Conservation (phyloP, 2,888 invertebrate species). For the Eledona agricola region DNA sequence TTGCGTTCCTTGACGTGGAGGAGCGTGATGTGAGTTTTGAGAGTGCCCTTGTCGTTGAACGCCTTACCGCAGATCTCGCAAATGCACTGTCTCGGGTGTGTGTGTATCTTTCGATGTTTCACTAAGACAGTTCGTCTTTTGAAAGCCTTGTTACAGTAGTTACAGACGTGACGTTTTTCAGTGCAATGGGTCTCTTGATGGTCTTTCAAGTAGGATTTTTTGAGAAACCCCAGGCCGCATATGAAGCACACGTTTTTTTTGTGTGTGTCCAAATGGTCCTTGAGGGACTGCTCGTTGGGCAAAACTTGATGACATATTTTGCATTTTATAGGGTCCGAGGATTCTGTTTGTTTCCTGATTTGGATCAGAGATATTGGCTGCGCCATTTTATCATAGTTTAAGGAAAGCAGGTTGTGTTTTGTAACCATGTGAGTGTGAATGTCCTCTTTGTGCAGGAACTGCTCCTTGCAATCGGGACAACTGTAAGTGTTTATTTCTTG, state of each 20-base stretch:
- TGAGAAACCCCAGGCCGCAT: conserved; percentile 43
- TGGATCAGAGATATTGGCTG: conserved; percentile 1
- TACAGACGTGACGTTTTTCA: conserved; percentile 46
- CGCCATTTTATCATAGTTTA: conserved; percentile 10
- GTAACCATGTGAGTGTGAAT: conserved; percentile 20
- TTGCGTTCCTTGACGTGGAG: conserved; percentile 49
- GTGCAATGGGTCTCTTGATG: conserved; percentile 45
- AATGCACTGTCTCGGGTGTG: conserved; percentile 48
- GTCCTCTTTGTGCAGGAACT: conserved; percentile 19
- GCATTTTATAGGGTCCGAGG: conserved; percentile 2
- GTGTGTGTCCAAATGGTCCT: conserved; percentile 38
- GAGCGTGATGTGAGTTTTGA: conserved; percentile 50
- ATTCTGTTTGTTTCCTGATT: conserved; percentile 9
- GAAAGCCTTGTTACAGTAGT: conserved; percentile 50
- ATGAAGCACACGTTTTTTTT: conserved; percentile 44
- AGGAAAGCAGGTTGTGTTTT: conserved; percentile 10
- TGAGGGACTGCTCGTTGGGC: conserved; percentile 19
- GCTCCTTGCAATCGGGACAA: conserved; percentile 26
- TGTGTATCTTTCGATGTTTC: conserved; percentile 49
- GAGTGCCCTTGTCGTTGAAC: conserved; percentile 50
- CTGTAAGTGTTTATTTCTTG: conserved; percentile 14
- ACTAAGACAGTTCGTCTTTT: conserved; percentile 49
- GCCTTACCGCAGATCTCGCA: conserved; percentile 52
- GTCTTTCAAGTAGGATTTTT: conserved; percentile 43
- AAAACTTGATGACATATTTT: conserved; percentile 29